Percentiles rank a stretch among this genome's conserved stretches.
These are phyloP conservation scores for Lophotriccus pileatus DNA, from an alignment of 2,797 vertebrate species.

Conservation along the genomic window DNA sequence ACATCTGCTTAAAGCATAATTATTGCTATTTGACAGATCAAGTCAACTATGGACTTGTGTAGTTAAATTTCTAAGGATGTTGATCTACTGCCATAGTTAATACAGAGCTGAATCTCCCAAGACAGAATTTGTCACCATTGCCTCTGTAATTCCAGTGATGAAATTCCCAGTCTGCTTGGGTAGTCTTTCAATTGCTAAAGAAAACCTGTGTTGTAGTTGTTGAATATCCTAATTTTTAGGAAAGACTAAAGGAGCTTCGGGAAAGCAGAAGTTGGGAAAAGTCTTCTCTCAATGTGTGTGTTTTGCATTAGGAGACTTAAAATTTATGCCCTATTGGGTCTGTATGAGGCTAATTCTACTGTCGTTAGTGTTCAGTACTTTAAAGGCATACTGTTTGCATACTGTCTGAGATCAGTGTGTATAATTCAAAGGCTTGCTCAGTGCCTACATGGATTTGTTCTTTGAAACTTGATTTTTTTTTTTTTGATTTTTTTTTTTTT, in stretches of 20 bases:
- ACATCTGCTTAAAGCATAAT: neutral
- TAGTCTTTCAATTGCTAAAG: neutral
- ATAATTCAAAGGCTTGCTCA: neutral
- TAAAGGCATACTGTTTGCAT: neutral
- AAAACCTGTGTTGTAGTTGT: neutral
- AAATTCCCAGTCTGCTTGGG: neutral
- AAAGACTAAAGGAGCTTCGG: neutral
- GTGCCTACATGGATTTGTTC: neutral
- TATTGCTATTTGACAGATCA: neutral
- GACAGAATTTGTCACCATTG: neutral
- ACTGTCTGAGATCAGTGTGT: neutral
- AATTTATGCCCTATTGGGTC: neutral
- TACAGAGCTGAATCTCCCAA: neutral
- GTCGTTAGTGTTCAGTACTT: neutral
- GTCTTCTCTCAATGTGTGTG: neutral
- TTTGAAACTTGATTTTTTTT: slow-evolving; percentile 17
- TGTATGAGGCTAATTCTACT: neutral
- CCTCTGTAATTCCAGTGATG: neutral
- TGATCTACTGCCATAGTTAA: neutral
- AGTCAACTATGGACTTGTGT: neutral
- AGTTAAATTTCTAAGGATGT: neutral
- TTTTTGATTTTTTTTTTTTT: no score
- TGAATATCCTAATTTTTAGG: neutral
- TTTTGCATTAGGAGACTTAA: neutral
- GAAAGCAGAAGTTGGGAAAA: neutral